Base-by-base conservation (phyloP, 2,888 invertebrate genomes). In the Macrophya alboannulata region DNA sequence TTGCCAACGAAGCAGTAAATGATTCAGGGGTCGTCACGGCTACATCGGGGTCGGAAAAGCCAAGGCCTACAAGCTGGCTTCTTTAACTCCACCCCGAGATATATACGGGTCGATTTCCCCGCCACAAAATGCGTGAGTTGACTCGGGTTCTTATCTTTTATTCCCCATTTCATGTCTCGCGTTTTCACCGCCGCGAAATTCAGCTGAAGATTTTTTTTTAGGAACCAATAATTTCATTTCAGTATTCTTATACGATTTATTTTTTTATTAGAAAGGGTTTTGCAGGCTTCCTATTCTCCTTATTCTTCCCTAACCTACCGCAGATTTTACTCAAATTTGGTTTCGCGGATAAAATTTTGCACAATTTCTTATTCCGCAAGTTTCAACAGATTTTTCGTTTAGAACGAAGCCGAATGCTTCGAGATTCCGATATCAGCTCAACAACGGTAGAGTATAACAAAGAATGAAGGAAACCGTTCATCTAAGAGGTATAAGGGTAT, bases 111-210 rank as follows among this genome's bases (percentile, higher is more conserved):
- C 72, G 72, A 74, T 74, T 43, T 45, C 12, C 45, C 21, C 12
- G 45, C 72, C 68, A 68, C 68, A 68, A 68, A 4, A 51, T 65
- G 68, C 82, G 68, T 82, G 62, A 48, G 62, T 25, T 51, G 82
- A 68, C 40, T 51, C 21, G 21, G 40, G 82, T 15, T 62, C 31
- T 79, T 51, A 62, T 59, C n/a, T 62, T 43, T 62, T 43, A 68
- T 37, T 82, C 40, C n/a, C n/a, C 21, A 17, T 59, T 82, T 77
- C 55, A 21, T 55, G 55, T 77, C 21, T 45, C 43, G 15, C 21
- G 10, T 45, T 74, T 55, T 55, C 79, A 62, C 15, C 79, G 55
- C 9, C n/a, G 40, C 10, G 15, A 55, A 12, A 37, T 37, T 40
- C 8, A 25, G 12, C 10, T 51, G 1, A 48, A 37, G 31, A 77